Conservation (phyloP, 2,888 invertebrate genomes). For the Xylophagus ater region DNA sequence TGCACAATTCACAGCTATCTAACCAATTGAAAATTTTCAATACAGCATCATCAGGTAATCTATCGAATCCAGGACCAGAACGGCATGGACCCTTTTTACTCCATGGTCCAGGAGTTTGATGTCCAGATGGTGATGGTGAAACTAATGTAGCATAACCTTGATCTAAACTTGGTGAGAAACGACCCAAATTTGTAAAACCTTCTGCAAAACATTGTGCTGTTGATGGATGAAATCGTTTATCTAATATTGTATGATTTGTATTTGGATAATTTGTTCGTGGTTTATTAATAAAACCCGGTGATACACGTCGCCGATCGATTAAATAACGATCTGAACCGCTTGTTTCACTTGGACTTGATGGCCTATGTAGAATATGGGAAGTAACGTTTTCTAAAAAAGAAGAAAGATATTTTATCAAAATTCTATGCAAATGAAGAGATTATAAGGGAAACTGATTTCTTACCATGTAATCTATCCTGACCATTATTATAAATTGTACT, state of each 20-base stretch:
- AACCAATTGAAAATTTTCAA: constrained; percentile 60
- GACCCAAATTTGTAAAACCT: constrained; percentile 36
- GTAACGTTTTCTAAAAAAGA: constrained; percentile 5
- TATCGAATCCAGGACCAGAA: constrained; percentile 45
- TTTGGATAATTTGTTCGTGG: constrained; percentile 5
- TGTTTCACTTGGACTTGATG: constrained; percentile 39
- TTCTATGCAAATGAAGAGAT: neutral
- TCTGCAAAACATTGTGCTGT: constrained; percentile 36
- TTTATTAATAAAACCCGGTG: constrained; percentile 26
- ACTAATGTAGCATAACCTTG: constrained; percentile 74
- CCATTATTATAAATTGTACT: constrained; percentile 24
- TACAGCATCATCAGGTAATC: constrained; percentile 55
- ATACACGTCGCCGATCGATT: constrained; percentile 32
- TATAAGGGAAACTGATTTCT: neutral
- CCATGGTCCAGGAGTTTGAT: constrained; percentile 32
- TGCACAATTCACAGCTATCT: constrained; percentile 58
- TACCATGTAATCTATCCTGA: constrained; percentile 13
- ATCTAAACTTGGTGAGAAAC: constrained; percentile 58
- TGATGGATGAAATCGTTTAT: constrained; percentile 32
- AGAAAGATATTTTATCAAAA: neutral
- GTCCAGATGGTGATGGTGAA: constrained; percentile 42
- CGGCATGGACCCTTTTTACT: constrained; percentile 35
- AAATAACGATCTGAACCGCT: constrained; percentile 39
- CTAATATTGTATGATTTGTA: constrained; percentile 15
- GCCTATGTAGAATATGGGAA: constrained; percentile 26